Evolutionary conservation across 2,888 invertebrate genomes (phyloP), one percentile per base, ranked within the genome.

Genomic region (Eupithecia inturbata): DNA sequence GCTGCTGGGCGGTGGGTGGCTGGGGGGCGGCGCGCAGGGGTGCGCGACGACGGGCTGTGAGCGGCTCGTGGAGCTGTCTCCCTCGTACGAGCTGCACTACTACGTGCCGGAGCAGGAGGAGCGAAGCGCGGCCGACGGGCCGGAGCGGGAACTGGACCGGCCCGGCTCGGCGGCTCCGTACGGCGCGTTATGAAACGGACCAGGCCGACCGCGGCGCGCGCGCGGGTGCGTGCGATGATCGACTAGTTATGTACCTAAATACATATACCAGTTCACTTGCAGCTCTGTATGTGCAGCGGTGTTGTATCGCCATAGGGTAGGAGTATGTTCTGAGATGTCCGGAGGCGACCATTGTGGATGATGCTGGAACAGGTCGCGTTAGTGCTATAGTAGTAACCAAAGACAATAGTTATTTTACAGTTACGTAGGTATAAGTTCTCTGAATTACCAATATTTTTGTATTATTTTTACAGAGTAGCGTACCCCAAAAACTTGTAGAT

Each of bases 101-200:
- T 94, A 91, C 82, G 88, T 93, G 31, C 92, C 93, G 0, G 93
- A 92, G 1, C 89, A 93, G 79, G 93, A 93, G 76, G 92, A 93
- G 77, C 85, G 82, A 39, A 88, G 89, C 67, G 82, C 84, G 74
- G 78, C 80, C 68, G 76, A 81, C 87, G 53, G 79, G 41, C 12
- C 70, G 64, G 36, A 36, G 22, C 36, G n/a, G 64, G n/a, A n/a
- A 12, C 4, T 33, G 19, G 31, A 9, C 33, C 63, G 33, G n/a
- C 39, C 22, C 39, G 19, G 10, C 22, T 9, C 31, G 19, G 16
- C 28, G 19, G 62, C 62, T 31, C 83, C 9, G 73, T 80, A 60
- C 26, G 80, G 80, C 79, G 83, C 83, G 75, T 82, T 86, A 85
- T 90, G 88, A 88, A 78, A 76, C 73, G 69, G 68, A 70, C 57